These are phyloP conservation scores for Edolisoma coerulescens DNA, from an alignment of 2,113 vertebrate species.

Conservation along the genomic window DNA sequence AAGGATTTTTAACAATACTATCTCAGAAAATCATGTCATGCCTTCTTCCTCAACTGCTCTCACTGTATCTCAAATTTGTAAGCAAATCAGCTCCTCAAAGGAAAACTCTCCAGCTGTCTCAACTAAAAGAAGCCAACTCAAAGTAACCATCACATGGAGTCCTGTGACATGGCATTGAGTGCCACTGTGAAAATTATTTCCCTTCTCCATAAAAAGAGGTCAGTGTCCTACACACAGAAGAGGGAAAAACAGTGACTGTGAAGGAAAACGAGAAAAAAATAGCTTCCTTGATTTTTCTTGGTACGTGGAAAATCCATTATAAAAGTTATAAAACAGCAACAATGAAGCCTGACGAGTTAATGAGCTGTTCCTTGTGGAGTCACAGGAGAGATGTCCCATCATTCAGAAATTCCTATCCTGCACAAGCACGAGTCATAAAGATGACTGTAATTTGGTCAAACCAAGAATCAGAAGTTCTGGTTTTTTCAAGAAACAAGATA, in stretches of 20 bases:
- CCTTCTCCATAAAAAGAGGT: neutral
- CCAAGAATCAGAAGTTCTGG: neutral
- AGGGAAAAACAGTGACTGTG: neutral
- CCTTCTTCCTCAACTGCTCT: neutral
- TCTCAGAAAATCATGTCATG: neutral
- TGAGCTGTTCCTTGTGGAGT: neutral
- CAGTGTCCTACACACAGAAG: neutral
- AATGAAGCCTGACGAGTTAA: neutral
- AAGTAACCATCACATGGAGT: neutral
- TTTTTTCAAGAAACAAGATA: neutral
- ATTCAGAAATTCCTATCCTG: neutral
- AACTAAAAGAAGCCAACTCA: neutral
- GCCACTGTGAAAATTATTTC: neutral
- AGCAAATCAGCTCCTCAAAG: neutral
- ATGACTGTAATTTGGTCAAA: neutral
- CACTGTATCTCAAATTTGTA: neutral
- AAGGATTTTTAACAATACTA: neutral
- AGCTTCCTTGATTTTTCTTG: neutral
- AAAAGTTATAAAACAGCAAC: neutral
- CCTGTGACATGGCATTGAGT: accelerated
- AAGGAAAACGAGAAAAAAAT: neutral
- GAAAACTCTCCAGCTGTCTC: neutral
- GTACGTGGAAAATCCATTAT: conserved; percentile 39
- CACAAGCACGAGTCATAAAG: neutral
- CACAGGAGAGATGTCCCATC: neutral